Evolutionary conservation across 2,113 vertebrate species (phyloP).

Genomic region (Cygnus atratus): DNA sequence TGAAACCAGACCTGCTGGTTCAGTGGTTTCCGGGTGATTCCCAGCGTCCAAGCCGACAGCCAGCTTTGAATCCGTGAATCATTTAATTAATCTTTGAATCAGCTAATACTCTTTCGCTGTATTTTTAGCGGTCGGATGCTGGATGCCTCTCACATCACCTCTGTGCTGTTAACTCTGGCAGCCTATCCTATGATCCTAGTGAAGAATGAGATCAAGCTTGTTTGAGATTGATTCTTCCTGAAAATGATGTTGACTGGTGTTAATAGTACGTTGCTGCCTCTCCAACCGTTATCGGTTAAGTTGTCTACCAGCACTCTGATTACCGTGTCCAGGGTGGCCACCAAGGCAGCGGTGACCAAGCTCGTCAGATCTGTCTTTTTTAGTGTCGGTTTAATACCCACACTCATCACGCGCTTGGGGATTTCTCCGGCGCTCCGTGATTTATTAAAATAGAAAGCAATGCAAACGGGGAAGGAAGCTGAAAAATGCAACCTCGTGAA

Average conservation of each 20-base stretch:
- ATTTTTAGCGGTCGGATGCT: background rate
- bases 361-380: background rate
- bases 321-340: background rate
- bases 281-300: background rate
- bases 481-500: rapidly evolving
- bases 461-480: background rate
- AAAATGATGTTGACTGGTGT: background rate
- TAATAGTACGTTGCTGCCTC: background rate
- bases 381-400: background rate
- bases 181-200: background rate
- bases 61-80: background rate
- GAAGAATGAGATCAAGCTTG: background rate
- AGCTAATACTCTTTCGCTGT: background rate
- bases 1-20: background rate
- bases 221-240: background rate
- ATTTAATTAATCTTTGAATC: background rate
- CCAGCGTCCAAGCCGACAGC: rapidly evolving
- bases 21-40: background rate
- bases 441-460: slow-evolving; percentile 4
- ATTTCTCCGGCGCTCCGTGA: background rate
- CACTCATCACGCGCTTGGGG: background rate
- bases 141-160: background rate
- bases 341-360: background rate
- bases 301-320: background rate
- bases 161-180: background rate